Evolutionary conservation across 1,140 invertebrate genomes (phyloP).

Genomic region (Epicauta chinensis): DNA sequence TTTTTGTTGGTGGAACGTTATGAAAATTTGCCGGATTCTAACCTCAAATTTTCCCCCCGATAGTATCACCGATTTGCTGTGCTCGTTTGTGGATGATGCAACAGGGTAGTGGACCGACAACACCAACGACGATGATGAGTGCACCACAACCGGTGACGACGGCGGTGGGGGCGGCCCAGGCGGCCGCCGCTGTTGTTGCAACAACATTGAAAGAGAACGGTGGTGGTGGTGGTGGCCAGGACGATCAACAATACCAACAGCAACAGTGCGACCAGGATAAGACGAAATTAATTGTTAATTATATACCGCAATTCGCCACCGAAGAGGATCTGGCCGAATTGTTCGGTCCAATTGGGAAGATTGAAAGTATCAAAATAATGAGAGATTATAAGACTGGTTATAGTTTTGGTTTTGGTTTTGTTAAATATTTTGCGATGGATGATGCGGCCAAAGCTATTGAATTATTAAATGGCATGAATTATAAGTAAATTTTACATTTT

Average conservation of each 20-base stretch:
- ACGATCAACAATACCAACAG: not conserved
- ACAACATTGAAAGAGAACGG: too few relatives aligned
- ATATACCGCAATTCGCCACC: constrained; percentile 87
- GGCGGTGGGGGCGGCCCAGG: too few relatives aligned
- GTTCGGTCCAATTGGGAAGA: constrained; percentile 79
- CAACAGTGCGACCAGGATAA: constrained; percentile 25
- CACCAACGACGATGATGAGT: not conserved
- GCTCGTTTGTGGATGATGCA: too few relatives aligned
- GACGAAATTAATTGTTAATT: constrained; percentile 92
- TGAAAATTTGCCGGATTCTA: too few relatives aligned
- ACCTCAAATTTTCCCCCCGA: too few relatives aligned
- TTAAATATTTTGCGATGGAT: constrained; percentile 80
- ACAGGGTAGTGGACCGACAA: not conserved
- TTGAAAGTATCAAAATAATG: constrained; percentile 88
- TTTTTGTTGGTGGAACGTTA: too few relatives aligned
- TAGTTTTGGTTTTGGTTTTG: constrained; percentile 94
- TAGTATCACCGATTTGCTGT: too few relatives aligned
- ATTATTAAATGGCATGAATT: constrained; percentile 72
- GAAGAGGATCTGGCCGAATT: constrained; percentile 85
- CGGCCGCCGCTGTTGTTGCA: too few relatives aligned
- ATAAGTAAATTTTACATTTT: constrained; percentile 24
- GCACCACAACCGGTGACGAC: not conserved
- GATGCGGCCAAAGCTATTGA: constrained; percentile 82
- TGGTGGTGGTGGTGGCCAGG: not conserved
- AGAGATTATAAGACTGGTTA: constrained; percentile 87